These are phyloP conservation scores for Trigoniulus corallinus DNA, from an alignment of 1,140 invertebrate genomes.

Conservation along the genomic window DNA sequence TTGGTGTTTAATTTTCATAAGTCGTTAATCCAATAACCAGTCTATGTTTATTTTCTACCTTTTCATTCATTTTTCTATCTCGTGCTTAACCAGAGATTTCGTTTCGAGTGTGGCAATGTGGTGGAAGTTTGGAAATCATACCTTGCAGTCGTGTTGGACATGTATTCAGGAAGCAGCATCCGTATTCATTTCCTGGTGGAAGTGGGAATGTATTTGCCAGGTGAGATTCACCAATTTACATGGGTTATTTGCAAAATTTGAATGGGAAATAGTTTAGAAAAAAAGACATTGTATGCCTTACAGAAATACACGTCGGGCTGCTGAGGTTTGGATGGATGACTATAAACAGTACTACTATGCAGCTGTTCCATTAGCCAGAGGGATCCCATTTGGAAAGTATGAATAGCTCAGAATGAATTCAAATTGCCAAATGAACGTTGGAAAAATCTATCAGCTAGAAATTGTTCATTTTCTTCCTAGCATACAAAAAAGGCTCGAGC, in stretches of 20 bases:
- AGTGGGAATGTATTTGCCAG: constrained; percentile 32
- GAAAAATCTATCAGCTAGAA: neutral
- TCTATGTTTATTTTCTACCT: neutral
- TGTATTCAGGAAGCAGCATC: constrained; percentile 80
- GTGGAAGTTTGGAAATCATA: constrained; percentile 60
- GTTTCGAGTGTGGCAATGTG: constrained; percentile 61
- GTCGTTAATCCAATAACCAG: neutral
- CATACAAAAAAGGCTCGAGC: constrained; percentile 63
- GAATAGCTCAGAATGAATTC: constrained; percentile 12
- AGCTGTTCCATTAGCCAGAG: constrained; percentile 34
- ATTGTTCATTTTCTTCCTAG: constrained; percentile 34
- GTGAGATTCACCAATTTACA: constrained; percentile 14
- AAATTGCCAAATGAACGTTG: neutral
- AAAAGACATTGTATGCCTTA: neutral
- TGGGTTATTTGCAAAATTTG: neutral
- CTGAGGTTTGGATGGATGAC: constrained; percentile 25
- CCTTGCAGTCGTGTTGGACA: constrained; percentile 93
- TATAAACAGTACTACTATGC: constrained; percentile 23
- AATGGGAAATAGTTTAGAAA: too few species aligned
- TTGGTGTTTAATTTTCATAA: constrained; percentile 25
- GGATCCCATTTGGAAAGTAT: constrained; percentile 33
- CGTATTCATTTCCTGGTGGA: constrained; percentile 70
- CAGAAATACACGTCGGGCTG: constrained; percentile 21
- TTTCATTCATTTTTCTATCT: constrained; percentile 9
- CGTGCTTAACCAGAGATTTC: constrained; percentile 24